phyloP scores from a whole-genome alignment of 2,113 vertebrate genomes.

The Hippocampus mohnikei region DNA sequence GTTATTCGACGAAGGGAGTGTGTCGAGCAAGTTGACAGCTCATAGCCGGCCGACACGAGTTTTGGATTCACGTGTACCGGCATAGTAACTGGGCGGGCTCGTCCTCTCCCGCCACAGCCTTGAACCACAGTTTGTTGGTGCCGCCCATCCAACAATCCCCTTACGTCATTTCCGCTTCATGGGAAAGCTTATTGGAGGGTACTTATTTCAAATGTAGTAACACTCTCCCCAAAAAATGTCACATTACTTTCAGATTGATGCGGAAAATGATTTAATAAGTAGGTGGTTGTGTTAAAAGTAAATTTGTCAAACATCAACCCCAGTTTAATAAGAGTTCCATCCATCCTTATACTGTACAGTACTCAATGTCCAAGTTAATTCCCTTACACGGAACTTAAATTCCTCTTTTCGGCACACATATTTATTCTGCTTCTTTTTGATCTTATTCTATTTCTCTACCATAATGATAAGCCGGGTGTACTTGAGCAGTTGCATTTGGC shows the following conservation, averaged over 20 bases:
- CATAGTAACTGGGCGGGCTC: conserved; percentile 49
- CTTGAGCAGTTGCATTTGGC: background rate
- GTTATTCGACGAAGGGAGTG: background rate
- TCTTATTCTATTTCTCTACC: background rate
- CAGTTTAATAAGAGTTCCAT: too few species aligned
- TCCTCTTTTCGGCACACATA: background rate
- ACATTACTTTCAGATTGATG: background rate
- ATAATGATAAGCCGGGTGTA: background rate
- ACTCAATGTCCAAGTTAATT: background rate
- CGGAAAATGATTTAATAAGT: background rate
- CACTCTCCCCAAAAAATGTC: background rate
- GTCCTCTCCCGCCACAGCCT: conserved; percentile 50
- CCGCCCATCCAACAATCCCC: background rate
- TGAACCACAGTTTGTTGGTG: conserved; percentile 19
- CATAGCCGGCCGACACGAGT: conserved; percentile 43
- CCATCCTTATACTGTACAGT: too few species aligned
- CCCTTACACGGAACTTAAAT: background rate
- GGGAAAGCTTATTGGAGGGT: too few species aligned
- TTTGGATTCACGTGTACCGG: conserved; percentile 48
- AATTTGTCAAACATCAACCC: background rate
- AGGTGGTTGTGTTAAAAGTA: background rate
- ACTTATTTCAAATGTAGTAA: background rate
- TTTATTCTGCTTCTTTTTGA: too few species aligned
- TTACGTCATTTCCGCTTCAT: conserved; percentile 3
- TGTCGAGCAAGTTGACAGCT: conserved; percentile 14